Conservation (phyloP, 2,888 invertebrate genomes). For the Sepiola atlantica region DNA sequence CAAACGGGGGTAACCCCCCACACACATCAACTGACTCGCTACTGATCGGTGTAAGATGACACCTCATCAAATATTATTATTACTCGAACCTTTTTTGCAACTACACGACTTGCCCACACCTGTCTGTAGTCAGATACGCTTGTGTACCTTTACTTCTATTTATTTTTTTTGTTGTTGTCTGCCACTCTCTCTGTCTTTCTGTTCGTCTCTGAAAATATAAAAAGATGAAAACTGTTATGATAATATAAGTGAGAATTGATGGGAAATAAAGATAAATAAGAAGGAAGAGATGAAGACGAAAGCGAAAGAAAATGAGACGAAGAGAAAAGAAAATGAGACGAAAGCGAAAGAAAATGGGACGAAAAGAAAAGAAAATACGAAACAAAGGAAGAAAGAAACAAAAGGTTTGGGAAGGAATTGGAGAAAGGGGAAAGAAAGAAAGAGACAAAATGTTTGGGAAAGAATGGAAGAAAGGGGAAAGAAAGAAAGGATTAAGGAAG, state of each 20-base stretch:
- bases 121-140: not conserved
- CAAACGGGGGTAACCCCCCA: not conserved
- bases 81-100: not conserved
- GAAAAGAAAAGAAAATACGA: not conserved
- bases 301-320: no score
- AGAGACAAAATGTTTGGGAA: not conserved
- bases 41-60: not conserved
- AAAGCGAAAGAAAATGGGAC: no score
- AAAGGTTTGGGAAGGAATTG: no score
- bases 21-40: not conserved
- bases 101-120: not conserved
- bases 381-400: not conserved
- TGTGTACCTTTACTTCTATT: not conserved
- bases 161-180: not conserved
- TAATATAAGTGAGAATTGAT: no score
- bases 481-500: not conserved
- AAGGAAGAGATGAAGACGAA: no score
- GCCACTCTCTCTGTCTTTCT: not conserved
- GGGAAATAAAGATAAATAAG: no score
- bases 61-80: conserved; percentile 32
- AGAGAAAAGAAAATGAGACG: no score
- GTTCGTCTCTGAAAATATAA: no score
- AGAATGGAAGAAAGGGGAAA: not conserved
- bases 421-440: no score
- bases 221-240: no score